Evolutionary conservation across 2,888 invertebrate species (phyloP), one percentile per base, ranked within the genome.

Genomic region (Heliconius charithonia): DNA sequence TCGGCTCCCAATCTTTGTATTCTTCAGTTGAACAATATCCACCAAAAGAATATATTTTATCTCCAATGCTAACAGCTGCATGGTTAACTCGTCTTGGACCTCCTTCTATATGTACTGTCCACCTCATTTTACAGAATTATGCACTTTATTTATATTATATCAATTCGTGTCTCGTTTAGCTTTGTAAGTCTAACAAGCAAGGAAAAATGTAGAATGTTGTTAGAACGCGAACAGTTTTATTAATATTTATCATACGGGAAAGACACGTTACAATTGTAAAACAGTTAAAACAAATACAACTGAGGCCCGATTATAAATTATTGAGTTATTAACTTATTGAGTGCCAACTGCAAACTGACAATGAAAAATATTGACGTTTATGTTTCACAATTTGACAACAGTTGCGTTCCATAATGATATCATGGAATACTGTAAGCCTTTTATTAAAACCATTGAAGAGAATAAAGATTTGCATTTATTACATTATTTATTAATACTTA

Each of bases 51-150:
- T 97, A 98, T 83, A 99, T 97, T 87, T 96, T 96, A 84, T 97
- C 96, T 32, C 96, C 97, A 65, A 98, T 96, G 79, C 96, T 96
- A 37, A 97, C 98, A 9, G 98, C 98, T n/a, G 98, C 98, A 95
- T 98, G 98, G 90, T 98, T 98, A 22, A 98, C 98, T 81, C 98
- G 95, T 86, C 97, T 96, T 25, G 98, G 99, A n/a, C 98, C 98
- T 51, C 98, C 98, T 88, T 98, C 98, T 81, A 98, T 95, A 87
- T 97, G 97, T 56, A 97, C 96, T 75, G 97, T 97, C 99, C 98
- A 99, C 90, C 95, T 95, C 97, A 98, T 97, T 86, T 83, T 86
- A 51, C 80, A 69, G 62, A 66, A 59, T 62, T 71, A 62, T 62
- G 59, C n/a, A 41, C 16, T 41, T 75, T 71, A 27, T 51, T 51